Conservation (phyloP, 2,797 vertebrate species). For the Falco biarmicus region DNA sequence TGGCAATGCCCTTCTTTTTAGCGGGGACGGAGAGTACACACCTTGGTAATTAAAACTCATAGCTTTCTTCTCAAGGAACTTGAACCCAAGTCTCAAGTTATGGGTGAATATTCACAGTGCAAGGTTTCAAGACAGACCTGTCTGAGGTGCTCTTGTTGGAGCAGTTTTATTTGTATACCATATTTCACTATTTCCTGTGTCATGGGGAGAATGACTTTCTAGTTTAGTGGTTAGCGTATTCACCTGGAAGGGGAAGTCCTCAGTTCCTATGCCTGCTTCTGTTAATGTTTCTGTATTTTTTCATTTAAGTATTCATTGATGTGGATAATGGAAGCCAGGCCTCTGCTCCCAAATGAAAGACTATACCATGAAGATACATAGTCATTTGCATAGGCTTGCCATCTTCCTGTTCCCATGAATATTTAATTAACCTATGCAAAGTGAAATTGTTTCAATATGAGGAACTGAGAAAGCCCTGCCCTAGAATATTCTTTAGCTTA, state of each 20-base stretch:
- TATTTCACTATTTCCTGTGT: conserved; percentile 51
- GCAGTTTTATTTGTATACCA: conserved; percentile 61
- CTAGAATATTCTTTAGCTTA: conserved; percentile 51
- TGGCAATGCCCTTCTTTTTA: conserved; percentile 9
- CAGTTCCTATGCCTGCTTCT: conserved; percentile 50
- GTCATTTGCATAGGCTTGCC: conserved; percentile 60
- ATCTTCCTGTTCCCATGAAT: conserved; percentile 70
- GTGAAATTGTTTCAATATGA: conserved; percentile 61
- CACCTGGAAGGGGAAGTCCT: conserved; percentile 66
- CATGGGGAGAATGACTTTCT: conserved; percentile 7
- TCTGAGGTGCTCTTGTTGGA: conserved; percentile 56
- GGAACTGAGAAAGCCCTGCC: conserved; percentile 63
- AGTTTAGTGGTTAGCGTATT: conserved; percentile 33
- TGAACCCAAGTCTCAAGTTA: conserved; percentile 43
- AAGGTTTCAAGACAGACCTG: conserved; percentile 59
- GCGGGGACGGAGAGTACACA: conserved; percentile 30
- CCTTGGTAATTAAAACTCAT: conserved; percentile 61
- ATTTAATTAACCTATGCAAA: conserved; percentile 69
- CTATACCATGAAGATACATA: conserved; percentile 28
- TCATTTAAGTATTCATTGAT: conserved; percentile 68
- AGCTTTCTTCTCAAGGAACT: conserved; percentile 63
- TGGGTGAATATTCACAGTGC: conserved; percentile 54
- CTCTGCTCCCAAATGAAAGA: conserved; percentile 63
- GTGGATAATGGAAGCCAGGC: conserved; percentile 61
- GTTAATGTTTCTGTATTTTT: conserved; percentile 49